Percentiles rank a stretch among this genome's conserved stretches.
These are phyloP conservation scores for Conops quadrifasciatus DNA, from an alignment of 2,888 invertebrate genomes.

Conservation along the genomic window DNA sequence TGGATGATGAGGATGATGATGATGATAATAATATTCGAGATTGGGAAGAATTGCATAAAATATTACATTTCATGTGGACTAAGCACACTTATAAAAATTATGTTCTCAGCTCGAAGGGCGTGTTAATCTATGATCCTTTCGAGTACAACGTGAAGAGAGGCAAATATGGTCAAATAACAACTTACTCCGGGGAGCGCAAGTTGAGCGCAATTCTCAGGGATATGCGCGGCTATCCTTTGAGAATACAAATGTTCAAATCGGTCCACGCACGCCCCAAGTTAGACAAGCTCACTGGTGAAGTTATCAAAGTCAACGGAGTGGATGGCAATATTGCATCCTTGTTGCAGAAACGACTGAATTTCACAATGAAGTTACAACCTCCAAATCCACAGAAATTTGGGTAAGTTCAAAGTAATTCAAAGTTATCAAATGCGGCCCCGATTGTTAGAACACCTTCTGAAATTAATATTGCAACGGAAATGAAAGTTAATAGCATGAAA, in stretches of 20 bases:
- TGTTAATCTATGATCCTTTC: conserved; percentile 58
- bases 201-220: conserved; percentile 50
- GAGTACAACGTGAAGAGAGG: conserved; percentile 27
- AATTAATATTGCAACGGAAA: no score
- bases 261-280: conserved; percentile 56
- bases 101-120: conserved; percentile 47
- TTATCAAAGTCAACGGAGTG: conserved; percentile 52
- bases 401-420: no score
- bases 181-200: conserved; percentile 44
- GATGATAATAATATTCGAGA: neutral
- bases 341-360: conserved; percentile 56
- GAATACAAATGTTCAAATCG: conserved; percentile 62
- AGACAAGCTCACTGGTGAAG: conserved; percentile 46
- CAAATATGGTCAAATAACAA: conserved; percentile 50
- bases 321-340: conserved; percentile 57
- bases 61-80: conserved; percentile 51
- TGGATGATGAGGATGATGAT: conserved; percentile 43
- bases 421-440: no score
- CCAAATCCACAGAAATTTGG: conserved; percentile 60
- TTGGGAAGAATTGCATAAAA: conserved; percentile 41
- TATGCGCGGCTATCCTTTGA: conserved; percentile 61
- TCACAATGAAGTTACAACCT: conserved; percentile 55
- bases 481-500: no score
- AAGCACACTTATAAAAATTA: conserved; percentile 49
- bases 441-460: no score